Base-by-base conservation (phyloP, 2,888 invertebrate genomes). In the Lacanobia oleracea region DNA sequence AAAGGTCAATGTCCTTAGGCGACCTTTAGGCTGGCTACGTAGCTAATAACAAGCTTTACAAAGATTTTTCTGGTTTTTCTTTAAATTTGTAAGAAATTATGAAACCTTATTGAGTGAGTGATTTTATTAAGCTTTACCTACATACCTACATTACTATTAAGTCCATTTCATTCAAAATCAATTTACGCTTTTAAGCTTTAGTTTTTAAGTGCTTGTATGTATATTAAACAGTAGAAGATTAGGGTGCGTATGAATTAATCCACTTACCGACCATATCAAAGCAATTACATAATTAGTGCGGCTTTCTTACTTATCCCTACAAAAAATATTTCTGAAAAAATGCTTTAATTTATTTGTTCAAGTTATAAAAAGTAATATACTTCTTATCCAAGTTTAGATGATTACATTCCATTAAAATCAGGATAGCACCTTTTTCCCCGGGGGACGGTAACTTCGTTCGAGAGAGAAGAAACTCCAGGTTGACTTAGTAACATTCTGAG, bases 331-430 rank as follows among this genome's bases (percentile, higher is more conserved):
- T 6, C 1, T 12, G 12, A 45, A 64, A 51, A 65, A 61, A 48
- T 54, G 14, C 9, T 72, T 48, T 61, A 33, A 53, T 67, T 78
- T 79, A 64, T 67, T 80, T 70, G 23, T 54, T 14, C 73, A 66
- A 68, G 56, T 68, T 57, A 59, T 54, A 74, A 74, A 65, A 68
- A 69, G 53, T 66, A 5, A 69, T 68, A 64, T 67, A 64, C 63
- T 67, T 63, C 18, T 51, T 60, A 67, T 54, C 43, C 33, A 57
- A 78, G 56, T 68, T 73, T 65, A 56, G 67, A 71, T 74, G 56
- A 68, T 78, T 68, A 71, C 74, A 69, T 78, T 77, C 63, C 68
- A 78, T 82, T 81, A 66, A 74, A 81, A 82, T 78, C 40, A 71
- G 68, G 82, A 74, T 74, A 53, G 66, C 66, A 73, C 67, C 53